A percentile compares a stretch with the other conserved stretches of the same genome.
Conservation (phyloP, 2,797 vertebrate genomes). For the Cirrhinus molitorella region DNA sequence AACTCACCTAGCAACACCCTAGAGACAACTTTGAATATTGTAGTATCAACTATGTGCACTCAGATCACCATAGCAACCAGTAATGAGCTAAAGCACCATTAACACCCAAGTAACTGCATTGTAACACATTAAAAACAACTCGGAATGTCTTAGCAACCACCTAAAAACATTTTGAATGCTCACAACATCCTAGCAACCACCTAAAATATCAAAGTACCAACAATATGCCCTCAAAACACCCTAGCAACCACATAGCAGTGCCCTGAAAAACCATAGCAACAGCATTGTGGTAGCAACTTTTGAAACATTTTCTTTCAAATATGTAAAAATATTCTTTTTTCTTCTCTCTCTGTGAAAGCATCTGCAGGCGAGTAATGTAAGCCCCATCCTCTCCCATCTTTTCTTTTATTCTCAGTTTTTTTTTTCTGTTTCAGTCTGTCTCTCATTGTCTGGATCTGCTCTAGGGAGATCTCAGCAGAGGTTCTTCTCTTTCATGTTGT, state of each 20-base stretch:
- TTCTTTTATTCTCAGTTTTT: slow-evolving; percentile 34
- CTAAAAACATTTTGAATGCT: not conserved
- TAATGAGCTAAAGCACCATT: not conserved
- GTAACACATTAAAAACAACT: not conserved
- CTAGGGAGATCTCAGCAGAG: slow-evolving; percentile 57
- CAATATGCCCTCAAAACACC: not conserved
- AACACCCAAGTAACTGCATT: not conserved
- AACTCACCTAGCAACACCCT: not conserved
- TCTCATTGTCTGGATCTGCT: slow-evolving; percentile 42
- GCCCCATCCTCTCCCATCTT: slow-evolving; percentile 58
- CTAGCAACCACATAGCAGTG: not conserved
- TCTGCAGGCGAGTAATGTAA: slow-evolving; percentile 51
- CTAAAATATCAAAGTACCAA: not conserved
- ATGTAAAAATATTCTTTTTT: slow-evolving; percentile 28
- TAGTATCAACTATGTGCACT: not conserved
- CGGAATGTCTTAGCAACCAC: not conserved
- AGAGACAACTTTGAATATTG: not conserved
- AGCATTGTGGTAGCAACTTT: not conserved
- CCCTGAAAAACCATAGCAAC: not conserved
- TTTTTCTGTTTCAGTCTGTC: slow-evolving; percentile 30
- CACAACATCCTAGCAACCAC: not conserved
- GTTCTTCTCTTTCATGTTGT: slow-evolving; percentile 64
- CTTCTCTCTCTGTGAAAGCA: slow-evolving; percentile 44
- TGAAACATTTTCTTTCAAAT: not conserved
- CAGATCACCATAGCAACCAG: not conserved